phyloP scores from a whole-genome alignment of 30 jellyfish, hydroid and myxozoan species.

The Aurelia aurita region DNA sequence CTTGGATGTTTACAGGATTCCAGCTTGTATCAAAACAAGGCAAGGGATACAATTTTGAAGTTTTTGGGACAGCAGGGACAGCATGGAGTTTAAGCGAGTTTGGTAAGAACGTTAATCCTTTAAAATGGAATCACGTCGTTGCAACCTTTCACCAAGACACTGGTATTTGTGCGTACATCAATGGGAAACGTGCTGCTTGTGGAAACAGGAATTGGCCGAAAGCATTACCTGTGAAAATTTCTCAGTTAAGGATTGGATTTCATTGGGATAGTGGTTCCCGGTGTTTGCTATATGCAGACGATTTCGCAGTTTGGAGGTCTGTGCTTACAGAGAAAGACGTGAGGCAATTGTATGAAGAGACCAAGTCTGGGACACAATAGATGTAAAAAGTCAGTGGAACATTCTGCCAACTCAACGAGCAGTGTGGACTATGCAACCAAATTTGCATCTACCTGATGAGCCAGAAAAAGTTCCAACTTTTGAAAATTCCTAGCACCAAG shows the following conservation, averaged over 20 bases:
- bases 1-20: neutral
- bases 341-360: constrained; percentile 1
- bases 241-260: too few species aligned
- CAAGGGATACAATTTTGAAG: neutral
- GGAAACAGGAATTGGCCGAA: too few species aligned
- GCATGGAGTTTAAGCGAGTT: neutral
- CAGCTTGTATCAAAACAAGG: neutral
- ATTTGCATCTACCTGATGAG: too few species aligned
- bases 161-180: neutral
- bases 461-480: too few species aligned
- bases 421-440: too few species aligned
- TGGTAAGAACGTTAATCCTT: neutral
- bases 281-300: neutral
- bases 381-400: too few species aligned
- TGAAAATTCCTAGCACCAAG: too few species aligned
- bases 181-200: neutral
- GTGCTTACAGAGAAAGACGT: constrained; percentile 3
- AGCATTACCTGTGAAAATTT: too few species aligned
- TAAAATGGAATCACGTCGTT: neutral
- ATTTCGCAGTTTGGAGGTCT: constrained; percentile 15
- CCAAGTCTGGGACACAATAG: neutral
- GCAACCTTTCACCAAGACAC: neutral
- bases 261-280: too few species aligned
- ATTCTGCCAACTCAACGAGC: too few species aligned
- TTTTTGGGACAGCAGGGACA: neutral